These are phyloP conservation scores for Hydroisotoma schaefferi DNA, from an alignment of 2,888 invertebrate species.

Conservation along the genomic window DNA sequence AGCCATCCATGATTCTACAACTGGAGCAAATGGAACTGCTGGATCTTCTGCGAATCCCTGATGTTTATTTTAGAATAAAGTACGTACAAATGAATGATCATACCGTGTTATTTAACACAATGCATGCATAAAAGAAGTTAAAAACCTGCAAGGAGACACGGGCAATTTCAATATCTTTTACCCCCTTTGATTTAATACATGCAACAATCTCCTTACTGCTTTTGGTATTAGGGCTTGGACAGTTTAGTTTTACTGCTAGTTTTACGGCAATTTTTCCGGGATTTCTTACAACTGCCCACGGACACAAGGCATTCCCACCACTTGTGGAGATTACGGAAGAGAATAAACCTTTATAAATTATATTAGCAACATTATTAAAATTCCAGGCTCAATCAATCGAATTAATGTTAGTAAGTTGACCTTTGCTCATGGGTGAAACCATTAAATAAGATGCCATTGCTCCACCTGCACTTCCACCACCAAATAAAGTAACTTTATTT, in stretches of 20 bases:
- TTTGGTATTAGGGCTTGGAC: conserved; percentile 24
- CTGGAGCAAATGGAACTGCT: conserved; percentile 33
- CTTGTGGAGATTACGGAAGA: conserved; percentile 19
- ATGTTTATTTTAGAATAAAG: neutral
- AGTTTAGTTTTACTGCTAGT: conserved; percentile 25
- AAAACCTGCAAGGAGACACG: conserved; percentile 18
- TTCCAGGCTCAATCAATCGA: too few relatives aligned
- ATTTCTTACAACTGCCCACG: conserved; percentile 29
- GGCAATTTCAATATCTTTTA: conserved; percentile 31
- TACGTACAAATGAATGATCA: too few relatives aligned
- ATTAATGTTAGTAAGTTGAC: too few relatives aligned
- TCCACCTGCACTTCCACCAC: conserved; percentile 29
- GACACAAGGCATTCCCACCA: conserved; percentile 29
- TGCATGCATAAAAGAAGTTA: too few relatives aligned
- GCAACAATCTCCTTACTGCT: conserved; percentile 25
- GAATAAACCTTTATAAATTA: conserved; percentile 20
- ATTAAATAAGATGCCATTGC: conserved; percentile 30
- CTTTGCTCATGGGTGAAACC: conserved; percentile 27
- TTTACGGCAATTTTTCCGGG: conserved; percentile 20
- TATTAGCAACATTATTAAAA: too few relatives aligned
- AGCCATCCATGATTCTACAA: conserved; percentile 26
- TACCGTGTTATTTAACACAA: too few relatives aligned
- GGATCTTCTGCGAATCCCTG: conserved; percentile 28
- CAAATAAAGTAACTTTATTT: conserved; percentile 21
- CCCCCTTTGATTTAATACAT: conserved; percentile 27